Conservation (phyloP, 2,113 vertebrate genomes). For the Myanophis thanlyinensis region DNA sequence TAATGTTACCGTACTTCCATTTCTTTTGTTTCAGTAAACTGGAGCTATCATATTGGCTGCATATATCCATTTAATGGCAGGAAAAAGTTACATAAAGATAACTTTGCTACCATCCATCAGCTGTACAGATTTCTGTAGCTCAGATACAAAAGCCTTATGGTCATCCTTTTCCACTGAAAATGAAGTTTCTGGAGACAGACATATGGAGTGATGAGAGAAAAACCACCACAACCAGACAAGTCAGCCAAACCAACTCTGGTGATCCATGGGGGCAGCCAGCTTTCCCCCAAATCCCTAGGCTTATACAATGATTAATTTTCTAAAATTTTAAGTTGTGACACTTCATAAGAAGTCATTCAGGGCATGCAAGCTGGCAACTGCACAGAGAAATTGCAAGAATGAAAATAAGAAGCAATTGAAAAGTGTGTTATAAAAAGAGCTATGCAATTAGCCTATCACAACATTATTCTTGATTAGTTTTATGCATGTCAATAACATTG, state of each 20-base stretch:
- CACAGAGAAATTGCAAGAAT: neutral
- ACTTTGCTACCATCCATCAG: neutral
- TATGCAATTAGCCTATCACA: neutral
- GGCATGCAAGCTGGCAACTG: neutral
- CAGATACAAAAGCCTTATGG: neutral
- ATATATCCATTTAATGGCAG: neutral
- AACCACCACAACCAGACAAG: neutral
- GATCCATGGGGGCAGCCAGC: neutral
- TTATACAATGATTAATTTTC: neutral
- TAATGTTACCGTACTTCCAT: neutral
- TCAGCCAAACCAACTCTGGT: neutral
- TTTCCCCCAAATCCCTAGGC: neutral
- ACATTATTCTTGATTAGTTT: neutral
- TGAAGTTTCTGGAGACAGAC: neutral
- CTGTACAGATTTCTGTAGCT: neutral
- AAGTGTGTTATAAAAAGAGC: neutral
- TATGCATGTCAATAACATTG: neutral
- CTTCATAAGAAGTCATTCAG: neutral
- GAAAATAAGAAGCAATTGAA: neutral
- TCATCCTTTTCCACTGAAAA: neutral
- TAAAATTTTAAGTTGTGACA: neutral
- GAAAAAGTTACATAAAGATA: neutral
- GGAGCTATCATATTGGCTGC: neutral
- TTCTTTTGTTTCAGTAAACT: neutral
- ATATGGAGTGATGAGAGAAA: neutral